phyloP scores from a whole-genome alignment of 2,888 invertebrate species.

The Strigamia transsilvanica region DNA sequence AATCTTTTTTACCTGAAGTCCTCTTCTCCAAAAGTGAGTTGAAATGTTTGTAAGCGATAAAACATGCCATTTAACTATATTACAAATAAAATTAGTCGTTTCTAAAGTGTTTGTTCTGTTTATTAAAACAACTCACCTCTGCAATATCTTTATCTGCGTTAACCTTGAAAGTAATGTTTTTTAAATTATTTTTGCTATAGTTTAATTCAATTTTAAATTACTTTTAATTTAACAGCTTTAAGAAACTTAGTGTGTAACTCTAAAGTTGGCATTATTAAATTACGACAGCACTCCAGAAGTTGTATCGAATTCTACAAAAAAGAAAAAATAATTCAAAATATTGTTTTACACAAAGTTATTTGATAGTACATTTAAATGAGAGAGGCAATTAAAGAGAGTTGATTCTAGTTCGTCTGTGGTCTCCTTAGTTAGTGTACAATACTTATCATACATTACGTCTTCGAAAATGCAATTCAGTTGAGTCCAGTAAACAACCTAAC shows the following conservation, averaged over 20 bases:
- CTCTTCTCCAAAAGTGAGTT: background rate
- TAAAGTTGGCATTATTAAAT: background rate
- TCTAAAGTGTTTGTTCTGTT: background rate
- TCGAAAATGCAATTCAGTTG: constrained; percentile 2
- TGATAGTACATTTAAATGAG: background rate
- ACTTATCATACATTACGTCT: background rate
- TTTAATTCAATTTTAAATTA: background rate
- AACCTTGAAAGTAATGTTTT: background rate
- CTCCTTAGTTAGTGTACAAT: background rate
- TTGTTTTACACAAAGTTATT: background rate
- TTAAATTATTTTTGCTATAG: background rate
- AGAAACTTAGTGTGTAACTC: background rate
- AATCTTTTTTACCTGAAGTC: background rate
- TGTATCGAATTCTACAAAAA: background rate
- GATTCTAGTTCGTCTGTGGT: background rate
- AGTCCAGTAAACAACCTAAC: background rate
- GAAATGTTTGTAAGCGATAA: constrained; percentile 12
- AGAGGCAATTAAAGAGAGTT: background rate
- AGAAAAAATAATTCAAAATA: background rate
- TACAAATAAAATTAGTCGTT: background rate
- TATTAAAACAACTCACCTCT: background rate
- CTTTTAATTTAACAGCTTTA: background rate
- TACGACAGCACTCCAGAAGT: background rate
- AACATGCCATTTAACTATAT: background rate
- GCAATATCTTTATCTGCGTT: background rate